phyloP scores from a whole-genome alignment of 37 sponge, comb jelly and placozoan genomes.

The Dysidea cf. avara region DNA sequence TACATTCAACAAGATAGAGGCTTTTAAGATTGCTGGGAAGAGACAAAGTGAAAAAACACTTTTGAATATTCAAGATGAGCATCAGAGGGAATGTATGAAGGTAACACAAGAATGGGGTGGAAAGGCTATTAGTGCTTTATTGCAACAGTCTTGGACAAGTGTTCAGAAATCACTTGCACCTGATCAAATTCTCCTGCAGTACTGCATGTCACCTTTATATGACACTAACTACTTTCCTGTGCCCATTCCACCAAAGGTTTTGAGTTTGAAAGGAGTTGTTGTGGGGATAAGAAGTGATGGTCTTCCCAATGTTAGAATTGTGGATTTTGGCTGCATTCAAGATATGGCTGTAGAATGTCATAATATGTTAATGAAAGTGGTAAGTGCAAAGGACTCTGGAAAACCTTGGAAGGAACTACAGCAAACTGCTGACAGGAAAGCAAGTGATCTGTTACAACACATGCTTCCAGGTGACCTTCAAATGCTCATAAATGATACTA shows the following conservation, averaged over 20 bases:
- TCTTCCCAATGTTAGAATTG: conserved; percentile 2
- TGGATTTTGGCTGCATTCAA: conserved; percentile 24
- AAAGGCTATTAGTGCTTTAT: conserved; percentile 13
- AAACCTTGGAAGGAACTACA: conserved; percentile 20
- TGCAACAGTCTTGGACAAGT: conserved; percentile 4
- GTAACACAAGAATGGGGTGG: conserved; percentile 26
- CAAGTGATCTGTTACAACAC: conserved; percentile 7
- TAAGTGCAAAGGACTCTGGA: conserved; percentile 26
- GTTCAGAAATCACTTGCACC: conserved; percentile 18
- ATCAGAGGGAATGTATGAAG: conserved; percentile 10
- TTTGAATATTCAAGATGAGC: background rate
- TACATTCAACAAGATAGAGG: conserved; percentile 9
- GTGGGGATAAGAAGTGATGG: conserved; percentile 6
- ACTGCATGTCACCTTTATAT: conserved; percentile 23
- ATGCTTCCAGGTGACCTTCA: conserved; percentile 24
- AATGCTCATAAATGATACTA: background rate
- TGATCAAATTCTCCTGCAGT: conserved; percentile 29
- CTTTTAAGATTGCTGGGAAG: conserved; percentile 10
- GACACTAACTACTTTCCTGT: conserved; percentile 33
- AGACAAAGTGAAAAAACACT: background rate
- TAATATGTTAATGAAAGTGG: conserved; percentile 26
- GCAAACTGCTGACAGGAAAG: conserved; percentile 14
- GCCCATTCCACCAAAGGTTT: conserved; percentile 34
- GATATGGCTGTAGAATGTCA: conserved; percentile 8
- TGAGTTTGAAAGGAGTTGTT: conserved; percentile 2